Conservation (phyloP, 2,888 invertebrate species). For the Melanotus villosus region DNA sequence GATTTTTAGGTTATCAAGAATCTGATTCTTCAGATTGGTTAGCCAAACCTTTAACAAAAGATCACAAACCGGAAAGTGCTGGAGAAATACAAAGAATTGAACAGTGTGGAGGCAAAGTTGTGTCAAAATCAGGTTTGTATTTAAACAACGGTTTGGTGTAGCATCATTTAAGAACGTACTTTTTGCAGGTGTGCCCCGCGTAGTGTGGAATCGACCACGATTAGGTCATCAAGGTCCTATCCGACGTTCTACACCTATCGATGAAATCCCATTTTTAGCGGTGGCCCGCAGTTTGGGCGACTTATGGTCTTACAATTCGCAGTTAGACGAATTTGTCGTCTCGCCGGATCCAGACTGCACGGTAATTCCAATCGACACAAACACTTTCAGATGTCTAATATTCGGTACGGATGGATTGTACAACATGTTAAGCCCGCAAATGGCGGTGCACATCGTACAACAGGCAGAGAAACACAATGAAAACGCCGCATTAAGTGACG, state of each 20-base stretch:
- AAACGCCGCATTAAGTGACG: slow-evolving; percentile 71
- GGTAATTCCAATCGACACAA: slow-evolving; percentile 86
- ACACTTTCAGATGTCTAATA: slow-evolving; percentile 86
- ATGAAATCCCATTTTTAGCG: slow-evolving; percentile 95
- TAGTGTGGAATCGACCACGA: slow-evolving; percentile 96
- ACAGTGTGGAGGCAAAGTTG: slow-evolving; percentile 85
- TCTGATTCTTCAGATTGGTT: slow-evolving; percentile 76
- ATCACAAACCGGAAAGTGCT: slow-evolving; percentile 95
- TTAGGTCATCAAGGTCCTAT: slow-evolving; percentile 90
- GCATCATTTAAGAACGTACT: not conserved
- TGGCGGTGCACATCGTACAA: slow-evolving; percentile 88
- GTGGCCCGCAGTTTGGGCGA: slow-evolving; percentile 97
- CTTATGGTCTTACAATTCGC: slow-evolving; percentile 97
- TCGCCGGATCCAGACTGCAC: slow-evolving; percentile 97
- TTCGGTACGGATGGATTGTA: slow-evolving; percentile 97
- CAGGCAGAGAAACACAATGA: slow-evolving; percentile 87
- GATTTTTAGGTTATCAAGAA: slow-evolving; percentile 64
- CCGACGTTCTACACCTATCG: slow-evolving; percentile 89
- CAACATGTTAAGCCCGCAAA: slow-evolving; percentile 92
- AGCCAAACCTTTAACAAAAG: slow-evolving; percentile 86
- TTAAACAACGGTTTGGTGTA: not conserved
- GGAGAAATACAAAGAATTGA: slow-evolving; percentile 89
- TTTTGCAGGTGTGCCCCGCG: slow-evolving; percentile 86
- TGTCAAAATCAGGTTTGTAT: slow-evolving; percentile 72
- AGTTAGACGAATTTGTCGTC: slow-evolving; percentile 93